A percentile compares a stretch with the other conserved stretches of the same genome.
Evolutionary conservation across 2,113 vertebrate genomes (phyloP).

Genomic region (Hippotragus niger): DNA sequence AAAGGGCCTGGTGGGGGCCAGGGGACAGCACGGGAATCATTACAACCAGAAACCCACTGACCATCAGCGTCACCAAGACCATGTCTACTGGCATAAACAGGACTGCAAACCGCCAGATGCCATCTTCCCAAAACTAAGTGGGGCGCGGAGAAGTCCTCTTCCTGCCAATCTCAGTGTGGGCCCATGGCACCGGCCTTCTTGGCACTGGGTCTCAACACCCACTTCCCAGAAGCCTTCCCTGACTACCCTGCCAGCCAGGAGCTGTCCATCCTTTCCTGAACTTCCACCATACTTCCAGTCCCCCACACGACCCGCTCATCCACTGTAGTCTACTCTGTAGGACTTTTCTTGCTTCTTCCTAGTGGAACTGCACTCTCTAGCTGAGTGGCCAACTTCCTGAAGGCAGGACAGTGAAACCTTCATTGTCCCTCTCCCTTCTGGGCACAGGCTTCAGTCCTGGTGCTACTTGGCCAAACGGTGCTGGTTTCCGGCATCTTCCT

Average conservation of each 20-base stretch:
- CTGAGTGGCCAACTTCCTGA: neutral
- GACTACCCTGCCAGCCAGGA: neutral
- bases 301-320: neutral
- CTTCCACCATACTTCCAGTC: neutral
- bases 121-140: neutral
- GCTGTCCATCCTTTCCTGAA: neutral
- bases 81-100: neutral
- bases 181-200: neutral
- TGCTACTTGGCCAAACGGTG: neutral
- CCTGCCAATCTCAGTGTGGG: neutral
- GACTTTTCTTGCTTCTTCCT: neutral
- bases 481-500: neutral
- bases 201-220: neutral
- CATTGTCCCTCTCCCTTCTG: neutral
- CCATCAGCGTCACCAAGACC: neutral
- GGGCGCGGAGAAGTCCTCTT: neutral
- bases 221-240: neutral
- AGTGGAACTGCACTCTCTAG: neutral
- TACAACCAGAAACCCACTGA: neutral
- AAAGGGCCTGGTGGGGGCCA: neutral
- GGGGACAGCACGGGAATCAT: accelerated
- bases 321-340: neutral
- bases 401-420: neutral
- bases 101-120: neutral
- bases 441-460: neutral